Percentiles rank a stretch among this genome's conserved stretches.
Conservation (phyloP, 2,113 vertebrate genomes). For the Phalacrocorax carbo region DNA sequence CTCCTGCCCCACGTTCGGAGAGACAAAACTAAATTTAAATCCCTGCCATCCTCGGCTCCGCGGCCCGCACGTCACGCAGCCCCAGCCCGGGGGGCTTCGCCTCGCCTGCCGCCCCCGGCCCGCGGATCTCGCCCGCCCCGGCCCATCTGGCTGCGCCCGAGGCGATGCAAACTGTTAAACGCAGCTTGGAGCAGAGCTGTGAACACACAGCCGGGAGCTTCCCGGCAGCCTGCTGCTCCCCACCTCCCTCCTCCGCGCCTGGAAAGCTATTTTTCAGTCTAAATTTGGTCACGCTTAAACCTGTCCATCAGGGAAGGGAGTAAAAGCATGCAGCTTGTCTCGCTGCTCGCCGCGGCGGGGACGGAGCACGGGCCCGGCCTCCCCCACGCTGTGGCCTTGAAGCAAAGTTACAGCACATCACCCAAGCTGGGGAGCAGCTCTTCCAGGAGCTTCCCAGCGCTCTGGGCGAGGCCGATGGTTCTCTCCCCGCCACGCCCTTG, state of each 20-base stretch:
- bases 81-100: neutral
- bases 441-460: neutral
- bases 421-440: neutral
- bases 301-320: neutral
- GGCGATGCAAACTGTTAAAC: neutral
- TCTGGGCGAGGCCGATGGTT: rapidly evolving
- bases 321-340: neutral
- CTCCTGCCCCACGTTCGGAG: too few relatives aligned
- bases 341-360: neutral
- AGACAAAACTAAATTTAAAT: too few relatives aligned
- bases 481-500: neutral
- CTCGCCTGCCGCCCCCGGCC: neutral
- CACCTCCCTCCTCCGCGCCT: neutral
- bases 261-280: neutral
- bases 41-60: neutral
- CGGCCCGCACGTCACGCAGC: rapidly evolving
- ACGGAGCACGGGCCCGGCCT: rapidly evolving
- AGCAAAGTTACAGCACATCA: neutral
- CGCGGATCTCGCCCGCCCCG: neutral
- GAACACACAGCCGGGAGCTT: neutral
- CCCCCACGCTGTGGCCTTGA: neutral
- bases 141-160: neutral
- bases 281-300: neutral
- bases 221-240: neutral
- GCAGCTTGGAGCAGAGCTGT: neutral